These are phyloP conservation scores for Tenualosa ilisha DNA, from an alignment of 2,797 vertebrate species.

Conservation along the genomic window DNA sequence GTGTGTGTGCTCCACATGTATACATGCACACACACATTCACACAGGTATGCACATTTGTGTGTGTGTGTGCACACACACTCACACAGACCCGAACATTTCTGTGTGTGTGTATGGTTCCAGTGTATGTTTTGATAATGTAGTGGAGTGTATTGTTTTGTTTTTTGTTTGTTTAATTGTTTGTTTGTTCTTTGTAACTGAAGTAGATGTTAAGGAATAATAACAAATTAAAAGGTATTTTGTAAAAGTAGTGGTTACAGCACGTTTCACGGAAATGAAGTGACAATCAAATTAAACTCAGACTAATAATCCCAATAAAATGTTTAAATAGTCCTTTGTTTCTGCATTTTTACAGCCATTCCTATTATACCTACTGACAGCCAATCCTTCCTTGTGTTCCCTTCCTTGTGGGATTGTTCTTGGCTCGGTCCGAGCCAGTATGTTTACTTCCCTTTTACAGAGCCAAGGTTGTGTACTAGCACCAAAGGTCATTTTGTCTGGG, in stretches of 20 bases:
- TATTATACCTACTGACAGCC: background rate
- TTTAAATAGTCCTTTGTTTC: background rate
- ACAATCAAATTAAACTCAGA: background rate
- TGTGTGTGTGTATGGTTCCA: background rate
- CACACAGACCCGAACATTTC: too few species aligned
- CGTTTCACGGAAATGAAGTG: background rate
- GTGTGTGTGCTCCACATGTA: background rate
- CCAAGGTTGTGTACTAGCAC: background rate
- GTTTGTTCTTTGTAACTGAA: background rate
- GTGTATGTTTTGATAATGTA: background rate
- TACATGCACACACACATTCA: too few species aligned
- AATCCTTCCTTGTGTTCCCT: background rate
- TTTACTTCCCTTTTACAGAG: background rate
- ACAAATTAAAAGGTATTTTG: background rate
- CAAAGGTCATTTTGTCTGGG: background rate
- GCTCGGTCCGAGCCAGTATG: background rate
- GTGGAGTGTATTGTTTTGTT: background rate
- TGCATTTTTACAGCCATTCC: background rate
- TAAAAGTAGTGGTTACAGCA: background rate
- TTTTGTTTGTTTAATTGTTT: background rate
- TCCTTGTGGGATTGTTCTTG: constrained; percentile 68
- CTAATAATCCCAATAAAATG: background rate
- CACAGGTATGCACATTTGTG: background rate
- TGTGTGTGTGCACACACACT: background rate
- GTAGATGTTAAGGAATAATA: background rate